Evolutionary conservation across 2,797 vertebrate genomes (phyloP), one percentile per base, ranked within the genome.

Genomic region (Hypotaenidia philippensis): DNA sequence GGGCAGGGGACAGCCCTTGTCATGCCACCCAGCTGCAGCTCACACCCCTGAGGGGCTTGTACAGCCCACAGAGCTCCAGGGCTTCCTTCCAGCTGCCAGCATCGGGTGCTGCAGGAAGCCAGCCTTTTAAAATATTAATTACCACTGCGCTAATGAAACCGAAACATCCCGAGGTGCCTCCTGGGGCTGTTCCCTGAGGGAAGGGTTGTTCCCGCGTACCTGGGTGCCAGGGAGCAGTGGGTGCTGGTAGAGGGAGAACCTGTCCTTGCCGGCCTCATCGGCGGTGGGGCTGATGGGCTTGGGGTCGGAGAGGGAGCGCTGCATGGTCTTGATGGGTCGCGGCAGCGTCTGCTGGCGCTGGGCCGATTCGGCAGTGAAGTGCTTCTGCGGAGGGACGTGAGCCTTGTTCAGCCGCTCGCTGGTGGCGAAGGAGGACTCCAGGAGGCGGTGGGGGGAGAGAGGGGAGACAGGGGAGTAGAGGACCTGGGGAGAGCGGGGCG

Each of bases 261-360:
- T 99, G 97, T 99, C 98, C 98, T 99, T 99, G 91, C 98, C 83
- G 4, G 99, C 98, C 83, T 99, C 99, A 82, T 99, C 99, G 17
- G 99, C 99, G 5, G 99, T 99, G 89, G 99, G 99, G 97, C 99
- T 99, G 97, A 99, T 99, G 96, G 99, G 99, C 93, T 99, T 99
- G 65, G 99, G 99, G 97, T 99, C 99, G 0, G 99, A 99, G 98
- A 99, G 98, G 84, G 99, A 99, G 83, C 99, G 98, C 94, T 99
- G 99, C 95, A 99, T 98, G 98, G 98, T 99, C 98, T 99, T 99
- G 97, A 99, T 99, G 90, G 99, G 99, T 88, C 99, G 99, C 20
- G 99, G 99, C 93, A 99, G 96, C 5, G 99, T 99, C 97, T 99
- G 99, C 96, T 99, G 99, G 87, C 98, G 99, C 91, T 99, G 99